A percentile compares a stretch with the other conserved stretches of the same genome.
These are phyloP conservation scores for Stichodactyla helianthus DNA, from an alignment of 64 coral and sea anemone genomes.

Conservation along the genomic window DNA sequence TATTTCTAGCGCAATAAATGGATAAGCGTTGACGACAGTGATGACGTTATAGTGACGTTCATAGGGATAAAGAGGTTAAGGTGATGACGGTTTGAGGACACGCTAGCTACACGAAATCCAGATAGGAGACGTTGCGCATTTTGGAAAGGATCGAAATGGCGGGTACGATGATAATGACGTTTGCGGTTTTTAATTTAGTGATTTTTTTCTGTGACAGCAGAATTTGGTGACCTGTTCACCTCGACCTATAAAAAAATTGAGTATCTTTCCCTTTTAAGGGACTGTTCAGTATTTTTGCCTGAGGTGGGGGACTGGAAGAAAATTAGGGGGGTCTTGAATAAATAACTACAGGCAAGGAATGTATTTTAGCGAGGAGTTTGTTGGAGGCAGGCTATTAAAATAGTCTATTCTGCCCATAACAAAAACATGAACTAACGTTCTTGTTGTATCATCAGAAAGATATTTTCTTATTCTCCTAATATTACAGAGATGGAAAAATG, in stretches of 20 bases:
- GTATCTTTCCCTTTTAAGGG: neutral
- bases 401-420: conserved; percentile 10
- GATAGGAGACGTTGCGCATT: neutral
- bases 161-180: neutral
- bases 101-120: neutral
- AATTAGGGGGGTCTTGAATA: no score
- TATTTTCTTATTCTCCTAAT: conserved; percentile 40
- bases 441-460: conserved; percentile 13
- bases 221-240: neutral
- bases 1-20: neutral
- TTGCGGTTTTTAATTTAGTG: neutral
- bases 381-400: conserved; percentile 3
- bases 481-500: conserved; percentile 24
- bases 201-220: neutral
- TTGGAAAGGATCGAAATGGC: neutral
- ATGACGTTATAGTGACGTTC: conserved; percentile 4
- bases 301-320: no score
- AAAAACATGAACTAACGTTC: conserved; percentile 19
- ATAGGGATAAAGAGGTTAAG: neutral
- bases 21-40: neutral
- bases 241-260: neutral
- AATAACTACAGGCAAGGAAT: no score
- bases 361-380: no score
- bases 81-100: neutral
- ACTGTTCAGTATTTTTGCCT: no score